Evolutionary conservation across 1,140 invertebrate species (phyloP), one percentile per base, ranked within the genome.

Genomic region (Drosophila kepulauana): DNA sequence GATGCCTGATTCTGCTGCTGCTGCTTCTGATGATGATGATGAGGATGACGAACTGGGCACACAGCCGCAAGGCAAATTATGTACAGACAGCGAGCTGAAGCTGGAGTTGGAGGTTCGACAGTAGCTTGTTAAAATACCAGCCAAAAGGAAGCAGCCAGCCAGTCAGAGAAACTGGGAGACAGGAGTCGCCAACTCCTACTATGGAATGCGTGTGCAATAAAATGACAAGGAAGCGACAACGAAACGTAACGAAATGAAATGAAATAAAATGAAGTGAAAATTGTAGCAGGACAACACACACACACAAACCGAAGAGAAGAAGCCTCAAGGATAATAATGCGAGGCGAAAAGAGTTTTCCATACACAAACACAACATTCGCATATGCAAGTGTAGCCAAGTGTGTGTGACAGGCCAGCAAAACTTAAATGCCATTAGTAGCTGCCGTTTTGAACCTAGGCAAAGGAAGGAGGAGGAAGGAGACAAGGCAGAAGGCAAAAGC

Each of bases 351-450:
- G 77, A 76, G 74, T 76, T 25, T 25, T 76, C 35, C 41, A 48
- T 49, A 38, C 16, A 63, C 54, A 79, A 49, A 73, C 65, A 72
- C 58, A 56, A 71, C 49, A 41, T 49, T 48, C 54, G 57, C 58
- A 69, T 25, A 69, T 43, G 28, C n/a, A 33, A 13, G 30, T 49
- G 58, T 58, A 13, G 48, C 25, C 33, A 43, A 45, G 38, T 58
- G 63, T 73, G 46, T 48, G 30, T 75, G 59, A 71, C 67, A 75
- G 73, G 38, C 43, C 28, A 75, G 61, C 68, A 75, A 71, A 88
- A 88, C 84, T 88, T 89, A 89, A 89, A 89, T 89, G 85, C 81
- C 81, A 89, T 89, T 89, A 89, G 85, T 79, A 70, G 72, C 84
- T 79, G 87, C 77, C 77, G 75, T 64, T 75, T 69, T 70, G 71